Percentiles rank a stretch among this genome's conserved stretches.
phyloP scores from a whole-genome alignment of 1,140 invertebrate genomes.

The Geopemphigus sp. region DNA sequence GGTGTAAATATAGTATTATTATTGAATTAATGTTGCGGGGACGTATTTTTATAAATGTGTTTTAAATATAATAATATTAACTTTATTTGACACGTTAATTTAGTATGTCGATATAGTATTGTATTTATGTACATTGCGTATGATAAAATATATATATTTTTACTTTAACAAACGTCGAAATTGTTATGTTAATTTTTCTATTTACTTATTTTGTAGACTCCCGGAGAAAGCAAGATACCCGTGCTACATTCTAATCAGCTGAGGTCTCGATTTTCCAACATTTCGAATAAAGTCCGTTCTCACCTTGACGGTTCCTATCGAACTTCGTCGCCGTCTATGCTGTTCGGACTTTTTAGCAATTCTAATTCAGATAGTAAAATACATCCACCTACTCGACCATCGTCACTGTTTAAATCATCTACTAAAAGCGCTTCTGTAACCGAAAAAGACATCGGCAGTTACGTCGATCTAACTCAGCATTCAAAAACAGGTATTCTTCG shows the following conservation, averaged over 20 bases:
- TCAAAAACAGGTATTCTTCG: constrained; percentile 60
- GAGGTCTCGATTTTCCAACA: constrained; percentile 52
- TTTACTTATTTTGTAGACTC: constrained; percentile 52
- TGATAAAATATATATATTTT: not conserved
- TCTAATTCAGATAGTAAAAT: constrained; percentile 12
- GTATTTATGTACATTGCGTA: not conserved
- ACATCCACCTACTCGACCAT: constrained; percentile 33
- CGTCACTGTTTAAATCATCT: constrained; percentile 51
- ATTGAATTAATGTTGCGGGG: not conserved
- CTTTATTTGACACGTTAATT: not conserved
- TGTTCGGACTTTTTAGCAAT: constrained; percentile 51
- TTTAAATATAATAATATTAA: not conserved
- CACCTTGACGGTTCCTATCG: constrained; percentile 52
- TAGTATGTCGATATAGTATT: not conserved
- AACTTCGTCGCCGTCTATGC: constrained; percentile 50
- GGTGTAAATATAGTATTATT: not conserved
- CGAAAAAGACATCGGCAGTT: constrained; percentile 47
- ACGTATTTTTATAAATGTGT: not conserved
- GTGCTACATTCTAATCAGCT: constrained; percentile 52
- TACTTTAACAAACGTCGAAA: not conserved
- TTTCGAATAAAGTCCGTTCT: constrained; percentile 54
- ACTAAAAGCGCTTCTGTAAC: constrained; percentile 35
- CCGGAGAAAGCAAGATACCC: constrained; percentile 56
- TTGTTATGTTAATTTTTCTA: not conserved
- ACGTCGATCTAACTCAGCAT: constrained; percentile 51